phyloP scores from a whole-genome alignment of 2,113 vertebrate species.

The Hemibagrus wyckioides region DNA sequence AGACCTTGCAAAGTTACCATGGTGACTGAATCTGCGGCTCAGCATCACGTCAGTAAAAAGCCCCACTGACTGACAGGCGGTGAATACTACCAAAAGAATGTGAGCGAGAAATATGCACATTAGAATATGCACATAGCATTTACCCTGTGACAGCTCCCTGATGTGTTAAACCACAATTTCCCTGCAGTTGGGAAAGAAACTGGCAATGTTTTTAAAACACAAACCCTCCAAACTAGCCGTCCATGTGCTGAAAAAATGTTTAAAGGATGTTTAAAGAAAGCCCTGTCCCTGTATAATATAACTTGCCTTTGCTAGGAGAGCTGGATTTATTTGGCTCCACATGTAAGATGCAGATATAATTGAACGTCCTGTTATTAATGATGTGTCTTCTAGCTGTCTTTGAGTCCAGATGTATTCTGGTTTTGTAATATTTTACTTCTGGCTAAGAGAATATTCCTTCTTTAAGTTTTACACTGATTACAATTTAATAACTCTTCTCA shows the following conservation, averaged over 20 bases:
- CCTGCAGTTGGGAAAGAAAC: slow-evolving; percentile 54
- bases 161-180: slow-evolving; percentile 60
- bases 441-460: neutral
- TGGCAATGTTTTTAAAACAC: slow-evolving; percentile 56
- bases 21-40: slow-evolving; percentile 52
- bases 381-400: neutral
- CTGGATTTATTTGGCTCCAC: neutral
- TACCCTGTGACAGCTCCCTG: slow-evolving; percentile 57
- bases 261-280: slow-evolving; percentile 41
- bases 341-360: neutral
- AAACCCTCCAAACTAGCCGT: slow-evolving; percentile 55
- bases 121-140: slow-evolving; percentile 61
- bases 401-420: neutral
- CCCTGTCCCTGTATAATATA: slow-evolving; percentile 39
- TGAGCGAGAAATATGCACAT: slow-evolving; percentile 55
- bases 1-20: slow-evolving; percentile 60
- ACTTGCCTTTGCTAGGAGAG: slow-evolving; percentile 13
- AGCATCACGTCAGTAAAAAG: slow-evolving; percentile 55
- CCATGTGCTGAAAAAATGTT: slow-evolving; percentile 43
- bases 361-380: neutral
- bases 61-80: slow-evolving; percentile 52
- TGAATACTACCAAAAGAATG: slow-evolving; percentile 56
- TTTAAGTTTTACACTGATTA: neutral
- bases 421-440: neutral
- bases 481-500: neutral